Evolutionary conservation across 2,888 invertebrate genomes (phyloP).

Genomic region (Neelides folsomi): DNA sequence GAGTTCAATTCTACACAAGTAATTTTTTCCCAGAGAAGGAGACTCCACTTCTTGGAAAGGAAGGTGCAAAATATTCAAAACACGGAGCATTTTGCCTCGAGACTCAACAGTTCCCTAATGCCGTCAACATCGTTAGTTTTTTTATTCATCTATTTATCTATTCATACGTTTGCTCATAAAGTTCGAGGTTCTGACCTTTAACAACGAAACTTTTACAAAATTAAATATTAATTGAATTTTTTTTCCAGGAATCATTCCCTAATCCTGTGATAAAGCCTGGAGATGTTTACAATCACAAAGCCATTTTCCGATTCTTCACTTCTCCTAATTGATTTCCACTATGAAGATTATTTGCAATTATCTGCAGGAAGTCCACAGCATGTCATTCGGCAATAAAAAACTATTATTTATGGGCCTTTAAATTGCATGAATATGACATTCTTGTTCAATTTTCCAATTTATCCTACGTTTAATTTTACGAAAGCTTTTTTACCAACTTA

Average conservation of each 20-base stretch:
- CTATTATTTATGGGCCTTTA: too few species aligned
- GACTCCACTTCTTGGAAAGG: constrained; percentile 52
- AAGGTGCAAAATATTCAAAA: constrained; percentile 52
- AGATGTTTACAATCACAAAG: constrained; percentile 54
- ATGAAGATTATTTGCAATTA: neutral
- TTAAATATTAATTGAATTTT: constrained; percentile 19
- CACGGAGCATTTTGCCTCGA: constrained; percentile 77
- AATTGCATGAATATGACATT: too few species aligned
- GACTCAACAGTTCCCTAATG: constrained; percentile 86
- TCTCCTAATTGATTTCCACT: neutral
- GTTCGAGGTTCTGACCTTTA: neutral
- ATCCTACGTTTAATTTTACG: too few species aligned
- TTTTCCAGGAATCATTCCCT: constrained; percentile 59
- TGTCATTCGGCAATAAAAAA: too few species aligned
- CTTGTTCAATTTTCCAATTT: too few species aligned
- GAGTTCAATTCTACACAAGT: constrained; percentile 78
- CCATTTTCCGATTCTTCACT: constrained; percentile 54
- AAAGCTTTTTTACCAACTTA: too few species aligned
- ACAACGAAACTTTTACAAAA: neutral
- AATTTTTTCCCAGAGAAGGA: constrained; percentile 50
- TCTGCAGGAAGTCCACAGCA: neutral
- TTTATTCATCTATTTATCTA: constrained; percentile 14
- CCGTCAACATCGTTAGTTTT: constrained; percentile 46
- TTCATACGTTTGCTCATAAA: neutral
- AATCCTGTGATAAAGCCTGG: constrained; percentile 57